Evolutionary conservation across 2,797 vertebrate species (phyloP).

Genomic region (Lophius americanus): DNA sequence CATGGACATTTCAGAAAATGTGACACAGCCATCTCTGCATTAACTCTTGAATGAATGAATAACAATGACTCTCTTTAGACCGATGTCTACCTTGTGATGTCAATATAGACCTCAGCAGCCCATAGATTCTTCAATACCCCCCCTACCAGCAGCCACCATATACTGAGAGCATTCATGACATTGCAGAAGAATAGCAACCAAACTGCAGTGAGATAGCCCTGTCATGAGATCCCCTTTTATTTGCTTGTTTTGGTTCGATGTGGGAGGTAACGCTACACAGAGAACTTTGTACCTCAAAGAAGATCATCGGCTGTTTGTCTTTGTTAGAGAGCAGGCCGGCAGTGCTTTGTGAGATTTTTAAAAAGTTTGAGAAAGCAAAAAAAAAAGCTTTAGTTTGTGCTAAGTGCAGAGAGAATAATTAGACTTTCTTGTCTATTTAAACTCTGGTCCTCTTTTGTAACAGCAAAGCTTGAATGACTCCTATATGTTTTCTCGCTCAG

Average conservation of each 20-base stretch:
- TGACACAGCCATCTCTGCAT: constrained; percentile 40
- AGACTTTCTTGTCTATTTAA: constrained; percentile 17
- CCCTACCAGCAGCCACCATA: no score
- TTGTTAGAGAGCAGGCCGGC: constrained; percentile 3
- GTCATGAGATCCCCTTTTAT: constrained; percentile 9
- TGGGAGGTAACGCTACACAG: not conserved
- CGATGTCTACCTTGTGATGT: constrained; percentile 32
- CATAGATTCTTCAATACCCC: not conserved
- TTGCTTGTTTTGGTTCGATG: constrained; percentile 4
- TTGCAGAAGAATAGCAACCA: constrained; percentile 26
- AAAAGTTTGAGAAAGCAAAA: constrained; percentile 25
- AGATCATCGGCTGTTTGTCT: constrained; percentile 20
- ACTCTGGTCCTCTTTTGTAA: constrained; percentile 22
- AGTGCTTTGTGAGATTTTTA: constrained; percentile 21
- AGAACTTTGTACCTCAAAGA: constrained; percentile 1
- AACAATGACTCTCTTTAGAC: constrained; percentile 32
- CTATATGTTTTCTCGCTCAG: not conserved
- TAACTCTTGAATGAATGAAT: constrained; percentile 42
- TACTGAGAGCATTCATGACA: constrained; percentile 2
- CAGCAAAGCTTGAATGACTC: constrained; percentile 7
- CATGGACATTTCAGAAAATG: constrained; percentile 48
- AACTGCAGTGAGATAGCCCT: constrained; percentile 21
- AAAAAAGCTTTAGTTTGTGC: constrained; percentile 21
- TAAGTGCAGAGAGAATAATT: constrained; percentile 1
- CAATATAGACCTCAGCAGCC: constrained; percentile 14